phyloP scores from a whole-genome alignment of 2,888 invertebrate genomes.

The Silvanus unidentatus region DNA sequence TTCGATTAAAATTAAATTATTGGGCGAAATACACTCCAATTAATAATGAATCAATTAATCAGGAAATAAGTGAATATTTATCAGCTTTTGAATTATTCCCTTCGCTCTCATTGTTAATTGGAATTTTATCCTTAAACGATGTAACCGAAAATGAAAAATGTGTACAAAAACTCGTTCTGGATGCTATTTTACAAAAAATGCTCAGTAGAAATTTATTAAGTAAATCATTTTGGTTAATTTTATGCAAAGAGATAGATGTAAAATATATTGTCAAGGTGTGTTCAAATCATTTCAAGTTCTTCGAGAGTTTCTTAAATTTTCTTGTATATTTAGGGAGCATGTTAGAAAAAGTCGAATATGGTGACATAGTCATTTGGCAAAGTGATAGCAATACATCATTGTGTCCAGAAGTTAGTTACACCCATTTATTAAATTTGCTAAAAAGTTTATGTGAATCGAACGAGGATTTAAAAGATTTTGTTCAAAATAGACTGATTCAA shows the following conservation, averaged over 20 bases:
- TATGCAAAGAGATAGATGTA: conserved; percentile 37
- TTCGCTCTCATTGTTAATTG: conserved; percentile 34
- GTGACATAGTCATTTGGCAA: conserved; percentile 36
- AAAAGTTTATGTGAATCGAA: conserved; percentile 29
- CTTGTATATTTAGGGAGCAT: conserved; percentile 47
- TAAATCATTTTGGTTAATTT: conserved; percentile 39
- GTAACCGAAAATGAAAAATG: conserved; percentile 17
- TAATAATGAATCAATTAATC: conserved; percentile 27
- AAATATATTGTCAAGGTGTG: conserved; percentile 38
- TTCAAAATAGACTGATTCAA: conserved; percentile 46
- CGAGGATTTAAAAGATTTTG: conserved; percentile 42
- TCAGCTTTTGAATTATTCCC: conserved; percentile 38
- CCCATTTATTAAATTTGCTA: conserved; percentile 45
- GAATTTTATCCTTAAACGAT: conserved; percentile 29
- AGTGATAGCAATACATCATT: conserved; percentile 32
- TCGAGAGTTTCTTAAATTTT: conserved; percentile 44
- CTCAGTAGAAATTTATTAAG: conserved; percentile 35
- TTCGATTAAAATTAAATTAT: conserved; percentile 31
- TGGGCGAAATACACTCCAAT: conserved; percentile 24
- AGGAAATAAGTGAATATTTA: conserved; percentile 32
- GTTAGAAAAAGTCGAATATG: conserved; percentile 39
- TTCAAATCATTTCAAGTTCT: conserved; percentile 38
- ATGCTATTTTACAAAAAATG: conserved; percentile 37
- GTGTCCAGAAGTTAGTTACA: conserved; percentile 49
- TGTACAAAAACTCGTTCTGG: conserved; percentile 33